Evolutionary conservation across 2,113 vertebrate species (phyloP), one percentile per base, ranked within the genome.

Genomic region (Cyprinodon tularosa): DNA sequence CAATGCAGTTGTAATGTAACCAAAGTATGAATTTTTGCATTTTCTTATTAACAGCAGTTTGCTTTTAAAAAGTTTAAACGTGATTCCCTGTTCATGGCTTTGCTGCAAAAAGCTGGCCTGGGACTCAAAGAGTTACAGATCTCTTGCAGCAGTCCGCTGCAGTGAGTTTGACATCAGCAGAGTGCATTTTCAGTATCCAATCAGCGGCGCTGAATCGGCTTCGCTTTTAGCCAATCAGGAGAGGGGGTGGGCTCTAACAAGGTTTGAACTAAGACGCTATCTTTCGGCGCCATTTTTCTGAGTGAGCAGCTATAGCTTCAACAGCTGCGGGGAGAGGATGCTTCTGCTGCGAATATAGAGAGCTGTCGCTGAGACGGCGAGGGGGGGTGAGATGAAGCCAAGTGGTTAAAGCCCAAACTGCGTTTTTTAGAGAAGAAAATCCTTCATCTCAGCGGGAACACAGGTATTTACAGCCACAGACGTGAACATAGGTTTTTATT

Each of bases 251-350:
- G 95, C 93, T 95, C 95, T 95, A 95, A 94, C 95, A 95, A 96
- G 29, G 97, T 98, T 98, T 98, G 97, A 98, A 97, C 97, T 96
- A 97, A 95, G 94, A 97, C 95, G 92, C 93, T 86, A 93, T 95
- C 96, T 97, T 97, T 98, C 96, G 97, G 97, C 96, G 97, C 97
- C 97, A 98, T 98, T 98, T 98, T 98, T 29, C 29, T 96, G 97
- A 97, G 95, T 97, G 93, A 94, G 93, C 95, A 92, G 94, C 92
- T 92, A 94, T 92, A 85, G 94, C 92, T 93, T 92, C 93, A 91
- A 93, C 95, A 93, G 94, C 93, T 91, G 92, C 89, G 84, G 89
- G n/a, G 86, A 84, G 85, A 78, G 83, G 90, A 92, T 91, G 91
- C 50, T 29, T 29, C 29, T 57, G 50, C 90, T 85, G 85, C 74